Evolutionary conservation across 2,888 invertebrate genomes (phyloP), one percentile per base, ranked within the genome.

Genomic region (Melanargia galathea): DNA sequence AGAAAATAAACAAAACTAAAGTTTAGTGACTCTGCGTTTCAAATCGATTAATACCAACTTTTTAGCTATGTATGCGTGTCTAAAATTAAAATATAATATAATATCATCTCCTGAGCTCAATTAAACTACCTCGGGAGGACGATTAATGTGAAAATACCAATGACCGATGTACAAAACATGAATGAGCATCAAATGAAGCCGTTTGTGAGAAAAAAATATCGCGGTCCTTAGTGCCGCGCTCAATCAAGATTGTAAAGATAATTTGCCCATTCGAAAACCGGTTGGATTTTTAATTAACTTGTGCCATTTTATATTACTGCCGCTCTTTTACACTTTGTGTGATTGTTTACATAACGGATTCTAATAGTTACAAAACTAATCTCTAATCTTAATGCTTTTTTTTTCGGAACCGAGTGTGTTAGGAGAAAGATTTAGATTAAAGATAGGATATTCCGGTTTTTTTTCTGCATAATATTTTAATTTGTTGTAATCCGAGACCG

Each of bases 311-410:
- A 30, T 26, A 26, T 48, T 24, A 22, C n/a, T 22, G 10, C 3
- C 24, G 24, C 24, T 20, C 24, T 24, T 48, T 24, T 48, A 48
- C 48, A 26, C 49, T n/a, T 49, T 49, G 24, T 49, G n/a, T n/a
- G 49, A 22, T 46, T 18, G 46, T 49, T 49, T 49, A 49, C 49
- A 49, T 49, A 49, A 49, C 49, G 49, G 49, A 13, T n/a, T 49
- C 24, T 49, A 24, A 24, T 49, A 49, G 49, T 49, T 26, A 49
- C 49, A 48, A 24, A 48, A 24, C 22, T 48, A 48, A 48, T 48
- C 48, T 48, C 8, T 6, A 22, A 49, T 49, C 49, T 49, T 49
- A 49, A 49, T 24, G 49, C n/a, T 18, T 13, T 49, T 26, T 49
- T 24, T 49, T 38, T 38, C 5, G 4, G 5, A 7, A 22, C 46